Evolutionary conservation across 2,113 vertebrate genomes (phyloP), one percentile per base, ranked within the genome.

Genomic region (Dermatemys mawii): DNA sequence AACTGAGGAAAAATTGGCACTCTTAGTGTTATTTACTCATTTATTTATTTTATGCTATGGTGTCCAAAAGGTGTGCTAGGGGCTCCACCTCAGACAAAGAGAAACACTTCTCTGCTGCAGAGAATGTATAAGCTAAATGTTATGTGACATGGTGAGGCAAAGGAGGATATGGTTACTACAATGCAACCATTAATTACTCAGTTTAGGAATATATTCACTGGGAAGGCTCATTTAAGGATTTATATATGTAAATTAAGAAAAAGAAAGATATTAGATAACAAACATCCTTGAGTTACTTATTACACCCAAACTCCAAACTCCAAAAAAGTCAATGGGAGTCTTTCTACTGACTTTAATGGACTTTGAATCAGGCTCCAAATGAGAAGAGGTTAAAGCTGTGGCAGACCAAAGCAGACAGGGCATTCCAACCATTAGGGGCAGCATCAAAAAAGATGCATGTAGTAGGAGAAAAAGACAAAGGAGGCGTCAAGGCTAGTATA

Each of bases 1-100:
- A 86, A 29, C 51, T 93, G 70, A 89, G 82, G 87, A 90, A 96
- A 96, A 96, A 85, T 22, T 85, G 7, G 2, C 6, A 67, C 13
- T 70, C 83, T 85, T 44, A 26, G 35, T 76, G 76, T 83, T 87
- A 67, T 75, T 88, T 27, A 60, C 48, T 93, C 54, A 60, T 83
- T 92, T 67, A 80, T 27, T 91, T 96, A 89, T 83, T 84, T 91
- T 92, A 79, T 86, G 81, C 50, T 91, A 96, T 90, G 88, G 86
- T 87, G 29, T 2, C 6, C 6, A 51, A 3, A 55, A 83, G 29
- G 27, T 79, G 75, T 67, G 60, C 35, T 67, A 32, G 29, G 60
- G 16, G 35, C 60, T 67, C n/a, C 16, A n/a, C 60, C 17, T 7
- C 6, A 35, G 60, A 29, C 60, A 67, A n/a, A n/a, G 35, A n/a